A percentile compares a stretch with the other conserved stretches of the same genome.
These are phyloP conservation scores for Eubasilissa splendida DNA, from an alignment of 2,888 invertebrate genomes.

Conservation along the genomic window DNA sequence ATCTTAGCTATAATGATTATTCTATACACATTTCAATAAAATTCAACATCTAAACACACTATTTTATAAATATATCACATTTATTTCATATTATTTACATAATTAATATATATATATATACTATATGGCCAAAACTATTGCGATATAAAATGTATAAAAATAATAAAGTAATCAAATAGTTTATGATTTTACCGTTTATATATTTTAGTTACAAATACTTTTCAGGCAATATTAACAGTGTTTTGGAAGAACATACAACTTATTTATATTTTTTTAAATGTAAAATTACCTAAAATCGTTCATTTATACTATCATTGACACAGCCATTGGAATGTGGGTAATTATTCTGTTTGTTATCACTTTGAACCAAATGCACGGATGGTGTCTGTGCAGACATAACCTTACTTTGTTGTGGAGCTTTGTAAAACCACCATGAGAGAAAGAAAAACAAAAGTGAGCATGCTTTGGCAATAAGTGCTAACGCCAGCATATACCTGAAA, in stretches of 20 bases:
- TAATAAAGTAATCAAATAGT: conserved; percentile 11
- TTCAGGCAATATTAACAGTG: conserved; percentile 14
- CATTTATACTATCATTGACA: conserved; percentile 55
- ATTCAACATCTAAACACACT: too few relatives aligned
- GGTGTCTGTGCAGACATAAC: conserved; percentile 59
- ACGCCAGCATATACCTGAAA: conserved; percentile 80
- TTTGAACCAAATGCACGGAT: conserved; percentile 65
- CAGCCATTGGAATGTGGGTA: conserved; percentile 55
- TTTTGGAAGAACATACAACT: conserved; percentile 27
- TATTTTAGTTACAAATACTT: conserved; percentile 15
- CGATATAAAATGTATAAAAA: too few relatives aligned
- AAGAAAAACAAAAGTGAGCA: conserved; percentile 82
- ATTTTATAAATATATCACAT: conserved; percentile 13
- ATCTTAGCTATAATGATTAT: too few relatives aligned
- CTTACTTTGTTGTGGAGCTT: conserved; percentile 72
- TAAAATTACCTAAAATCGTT: conserved; percentile 46
- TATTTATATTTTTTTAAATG: neutral
- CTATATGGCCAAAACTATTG: conserved; percentile 9
- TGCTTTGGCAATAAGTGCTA: conserved; percentile 81
- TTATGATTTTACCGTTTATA: neutral
- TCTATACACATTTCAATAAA: too few relatives aligned
- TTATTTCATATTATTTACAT: conserved; percentile 13
- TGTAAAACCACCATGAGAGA: conserved; percentile 83
- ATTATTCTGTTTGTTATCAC: conserved; percentile 61
- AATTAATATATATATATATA: conserved; percentile 1